A percentile compares a stretch with the other conserved stretches of the same genome.
These are phyloP conservation scores for Bruchidius siliquastri DNA, from an alignment of 2,888 invertebrate species.

Conservation along the genomic window DNA sequence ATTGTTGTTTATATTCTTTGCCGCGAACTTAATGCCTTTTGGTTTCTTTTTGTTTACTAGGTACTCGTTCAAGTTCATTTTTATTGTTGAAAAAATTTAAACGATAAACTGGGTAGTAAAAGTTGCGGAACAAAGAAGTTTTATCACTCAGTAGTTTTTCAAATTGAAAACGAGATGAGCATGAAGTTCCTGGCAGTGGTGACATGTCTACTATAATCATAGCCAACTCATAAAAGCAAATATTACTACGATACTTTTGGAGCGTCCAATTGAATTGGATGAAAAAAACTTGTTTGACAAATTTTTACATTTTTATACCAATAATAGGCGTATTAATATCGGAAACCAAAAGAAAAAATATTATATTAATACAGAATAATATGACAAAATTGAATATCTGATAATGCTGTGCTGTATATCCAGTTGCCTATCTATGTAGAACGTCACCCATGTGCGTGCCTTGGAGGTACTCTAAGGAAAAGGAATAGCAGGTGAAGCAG, in stretches of 20 bases:
- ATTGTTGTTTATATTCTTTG: neutral
- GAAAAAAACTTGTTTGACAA: too few species aligned
- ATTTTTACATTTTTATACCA: too few species aligned
- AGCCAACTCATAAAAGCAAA: neutral
- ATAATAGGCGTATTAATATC: too few species aligned
- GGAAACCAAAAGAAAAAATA: too few species aligned
- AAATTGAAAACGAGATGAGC: neutral
- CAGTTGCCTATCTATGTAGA: neutral
- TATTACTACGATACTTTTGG: too few species aligned
- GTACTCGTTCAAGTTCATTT: constrained; percentile 27
- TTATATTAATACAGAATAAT: neutral
- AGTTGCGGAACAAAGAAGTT: neutral
- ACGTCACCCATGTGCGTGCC: neutral
- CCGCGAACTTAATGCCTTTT: constrained; percentile 1
- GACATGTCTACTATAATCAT: neutral
- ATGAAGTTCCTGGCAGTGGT: neutral
- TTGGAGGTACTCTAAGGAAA: too few species aligned
- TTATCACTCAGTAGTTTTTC: neutral
- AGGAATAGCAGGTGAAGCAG: too few species aligned
- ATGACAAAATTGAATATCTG: neutral
- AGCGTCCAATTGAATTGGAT: too few species aligned
- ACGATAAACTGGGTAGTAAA: neutral
- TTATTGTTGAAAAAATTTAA: neutral
- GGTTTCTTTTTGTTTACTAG: constrained; percentile 16
- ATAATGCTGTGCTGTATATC: neutral